Percentiles rank a stretch among this genome's conserved stretches.
Evolutionary conservation across 2,888 invertebrate genomes (phyloP).

Genomic region (Liposcelis brunnea): DNA sequence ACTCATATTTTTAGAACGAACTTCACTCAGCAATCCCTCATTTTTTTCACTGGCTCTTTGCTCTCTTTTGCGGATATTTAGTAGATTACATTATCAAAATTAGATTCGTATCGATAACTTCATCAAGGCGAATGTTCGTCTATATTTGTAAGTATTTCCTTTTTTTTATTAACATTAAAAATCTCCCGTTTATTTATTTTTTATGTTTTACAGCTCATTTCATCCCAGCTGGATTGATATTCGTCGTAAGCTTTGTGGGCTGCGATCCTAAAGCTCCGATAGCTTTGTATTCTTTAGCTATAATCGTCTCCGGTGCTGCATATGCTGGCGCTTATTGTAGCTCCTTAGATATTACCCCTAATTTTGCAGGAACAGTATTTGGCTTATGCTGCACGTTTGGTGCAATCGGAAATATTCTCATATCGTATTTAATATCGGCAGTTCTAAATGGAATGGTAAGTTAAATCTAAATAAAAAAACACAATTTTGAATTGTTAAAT

Average conservation of each 20-base stretch:
- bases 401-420: background rate
- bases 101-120: background rate
- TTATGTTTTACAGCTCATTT: conserved; percentile 4
- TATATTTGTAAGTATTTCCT: conserved; percentile 4
- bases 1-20: background rate
- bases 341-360: background rate
- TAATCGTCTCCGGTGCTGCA: background rate
- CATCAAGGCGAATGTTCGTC: conserved; percentile 1
- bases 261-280: background rate
- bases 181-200: background rate
- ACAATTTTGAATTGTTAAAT: background rate
- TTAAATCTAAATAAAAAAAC: background rate
- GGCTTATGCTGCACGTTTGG: conserved; percentile 1
- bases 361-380: background rate
- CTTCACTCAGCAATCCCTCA: background rate
- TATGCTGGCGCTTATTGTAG: conserved; percentile 3
- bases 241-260: background rate
- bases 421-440: background rate
- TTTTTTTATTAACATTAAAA: too few species aligned
- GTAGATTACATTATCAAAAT: background rate
- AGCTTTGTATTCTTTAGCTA: background rate
- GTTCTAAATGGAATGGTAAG: background rate
- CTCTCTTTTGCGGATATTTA: background rate
- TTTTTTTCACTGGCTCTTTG: background rate
- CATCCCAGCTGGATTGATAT: background rate